Conservation (phyloP, 2,888 invertebrate genomes). For the Andricus curvator region DNA sequence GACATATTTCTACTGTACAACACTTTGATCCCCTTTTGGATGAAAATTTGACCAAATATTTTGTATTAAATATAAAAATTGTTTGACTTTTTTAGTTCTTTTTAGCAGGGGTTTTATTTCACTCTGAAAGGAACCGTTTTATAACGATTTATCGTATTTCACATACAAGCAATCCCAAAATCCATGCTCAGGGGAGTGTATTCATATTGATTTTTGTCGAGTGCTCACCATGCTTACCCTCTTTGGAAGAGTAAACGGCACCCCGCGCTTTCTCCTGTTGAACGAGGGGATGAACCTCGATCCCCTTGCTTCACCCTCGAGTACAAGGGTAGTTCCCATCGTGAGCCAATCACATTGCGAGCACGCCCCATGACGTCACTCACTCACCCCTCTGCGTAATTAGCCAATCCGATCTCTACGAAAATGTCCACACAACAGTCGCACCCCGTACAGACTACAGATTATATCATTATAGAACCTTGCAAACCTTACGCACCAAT, state of each 20-base stretch:
- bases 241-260: constrained; percentile 15
- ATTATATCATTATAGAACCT: constrained; percentile 31
- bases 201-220: constrained; percentile 27
- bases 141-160: constrained; percentile 42
- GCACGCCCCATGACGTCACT: constrained; percentile 72
- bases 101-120: background rate
- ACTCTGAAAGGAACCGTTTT: background rate
- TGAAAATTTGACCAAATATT: too few relatives aligned
- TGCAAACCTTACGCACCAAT: constrained; percentile 64
- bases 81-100: too few relatives aligned
- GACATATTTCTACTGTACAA: too few relatives aligned
- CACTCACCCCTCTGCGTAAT: constrained; percentile 65
- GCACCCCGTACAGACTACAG: constrained; percentile 50
- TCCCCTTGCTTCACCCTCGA: constrained; percentile 25
- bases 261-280: constrained; percentile 1
- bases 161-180: constrained; percentile 7
- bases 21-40: too few relatives aligned
- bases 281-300: constrained; percentile 33
- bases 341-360: constrained; percentile 66
- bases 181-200: constrained; percentile 17
- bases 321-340: constrained; percentile 46
- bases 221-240: constrained; percentile 13
- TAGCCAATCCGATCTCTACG: constrained; percentile 71
- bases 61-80: too few relatives aligned
- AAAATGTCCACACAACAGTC: constrained; percentile 57